Base-by-base conservation (phyloP, 2,113 vertebrate genomes). In the Rafetus swinhoei region DNA sequence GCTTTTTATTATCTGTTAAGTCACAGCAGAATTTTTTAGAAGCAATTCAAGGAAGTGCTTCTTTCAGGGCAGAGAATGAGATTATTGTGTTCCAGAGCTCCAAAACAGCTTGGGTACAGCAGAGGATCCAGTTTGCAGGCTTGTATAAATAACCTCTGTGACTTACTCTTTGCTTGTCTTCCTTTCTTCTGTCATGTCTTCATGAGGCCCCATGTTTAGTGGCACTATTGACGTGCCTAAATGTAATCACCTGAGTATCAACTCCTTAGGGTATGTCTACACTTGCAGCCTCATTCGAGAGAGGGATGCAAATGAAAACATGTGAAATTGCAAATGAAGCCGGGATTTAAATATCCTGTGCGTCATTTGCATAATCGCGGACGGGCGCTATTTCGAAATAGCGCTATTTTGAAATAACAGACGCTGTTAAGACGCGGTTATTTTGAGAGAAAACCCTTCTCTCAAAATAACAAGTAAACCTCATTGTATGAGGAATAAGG, bases 1-100 rank as follows among this genome's bases (percentile, higher is more conserved):
- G 45, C 45, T 69, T 86, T 9, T 62, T 84, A 14, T 76, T 94
- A 50, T 85, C 83, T n/a, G 25, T 35, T 90, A 77, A 50, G 60
- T 62, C 62, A 81, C 0, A 72, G 82, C 88, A 91, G 85, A 35
- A n/a, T 3, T 50, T 54, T 91, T 89, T 84, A 13, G 1, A 88
- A 79, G 39, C 32, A 74, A 39, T 29, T 24, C 0, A 2, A 85
- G 52, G 22, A 81, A 1, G 5, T 93, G 35, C 45, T 74, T 16
- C 72, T n/a, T 62, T 86, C 76, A 88, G 81, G 81, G 32, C 9
- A 62, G 12, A 39, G 35, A 82, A 54, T 4, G 32, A n/a, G 35
- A 82, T 82, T 80, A 45, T 72, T 80, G 6, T 59, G 39, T 14
- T 19, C 2, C 79, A 77, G 59, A 9, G 21, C 16, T 72, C 35